These are phyloP conservation scores for Anneissia japonica DNA, from an alignment of 35 echinoderm and acorn worm genomes.

Conservation along the genomic window DNA sequence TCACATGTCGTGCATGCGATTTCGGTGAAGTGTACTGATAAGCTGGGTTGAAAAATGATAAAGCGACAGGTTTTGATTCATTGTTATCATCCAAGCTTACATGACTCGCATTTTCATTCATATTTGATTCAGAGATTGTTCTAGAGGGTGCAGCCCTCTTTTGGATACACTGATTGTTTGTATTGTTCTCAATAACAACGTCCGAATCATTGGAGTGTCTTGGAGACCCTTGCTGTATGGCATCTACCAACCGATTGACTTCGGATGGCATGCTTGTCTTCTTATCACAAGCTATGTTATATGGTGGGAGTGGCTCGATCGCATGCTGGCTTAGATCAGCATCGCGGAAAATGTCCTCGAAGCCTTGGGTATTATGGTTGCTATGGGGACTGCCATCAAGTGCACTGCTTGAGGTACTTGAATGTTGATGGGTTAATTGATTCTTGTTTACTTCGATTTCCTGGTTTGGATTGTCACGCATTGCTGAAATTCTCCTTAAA, in stretches of 20 bases:
- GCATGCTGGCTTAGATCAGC: background rate
- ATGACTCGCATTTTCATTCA: background rate
- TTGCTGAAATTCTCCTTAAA: background rate
- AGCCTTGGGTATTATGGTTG: background rate
- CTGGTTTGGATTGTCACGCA: background rate
- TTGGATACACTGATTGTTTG: background rate
- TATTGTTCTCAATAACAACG: background rate
- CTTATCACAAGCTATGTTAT: constrained; percentile 75
- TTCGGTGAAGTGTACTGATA: constrained; percentile 48
- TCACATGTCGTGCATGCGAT: background rate
- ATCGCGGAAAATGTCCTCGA: background rate
- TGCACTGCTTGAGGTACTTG: background rate
- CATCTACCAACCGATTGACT: constrained; percentile 78
- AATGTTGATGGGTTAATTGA: background rate
- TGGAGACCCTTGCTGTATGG: constrained; percentile 55
- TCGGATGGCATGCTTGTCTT: constrained; percentile 66
- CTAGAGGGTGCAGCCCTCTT: background rate
- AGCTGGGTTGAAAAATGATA: constrained; percentile 92
- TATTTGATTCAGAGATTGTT: background rate
- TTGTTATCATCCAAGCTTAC: background rate
- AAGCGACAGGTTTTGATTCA: constrained; percentile 7
- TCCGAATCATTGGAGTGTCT: background rate
- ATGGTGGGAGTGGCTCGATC: constrained; percentile 75
- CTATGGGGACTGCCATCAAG: background rate
- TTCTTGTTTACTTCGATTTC: background rate